Conservation (phyloP, 1,140 invertebrate species). For the Anastrepha ludens region DNA sequence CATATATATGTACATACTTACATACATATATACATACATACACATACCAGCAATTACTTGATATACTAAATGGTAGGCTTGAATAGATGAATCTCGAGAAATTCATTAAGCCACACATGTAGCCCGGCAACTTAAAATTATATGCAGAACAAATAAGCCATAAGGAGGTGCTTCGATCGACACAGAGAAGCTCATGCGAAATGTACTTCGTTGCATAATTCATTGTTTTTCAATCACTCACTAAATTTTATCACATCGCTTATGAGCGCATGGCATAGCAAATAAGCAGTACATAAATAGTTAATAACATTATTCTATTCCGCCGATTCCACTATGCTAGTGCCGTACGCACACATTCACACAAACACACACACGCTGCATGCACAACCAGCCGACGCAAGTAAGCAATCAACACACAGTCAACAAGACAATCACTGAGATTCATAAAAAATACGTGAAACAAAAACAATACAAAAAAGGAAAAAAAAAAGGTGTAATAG, state of each 20-base stretch:
- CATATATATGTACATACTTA: not conserved
- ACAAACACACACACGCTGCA: not conserved
- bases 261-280: not conserved
- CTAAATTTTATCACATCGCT: not conserved
- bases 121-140: too few relatives aligned
- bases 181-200: too few relatives aligned
- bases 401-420: constrained; percentile 28
- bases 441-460: constrained; percentile 39
- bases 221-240: not conserved
- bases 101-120: too few relatives aligned
- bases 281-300: constrained; percentile 42
- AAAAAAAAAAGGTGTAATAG: not conserved
- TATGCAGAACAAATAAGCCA: too few relatives aligned
- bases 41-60: too few relatives aligned
- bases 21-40: too few relatives aligned
- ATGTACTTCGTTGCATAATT: not conserved
- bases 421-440: constrained; percentile 19
- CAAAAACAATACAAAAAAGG: not conserved
- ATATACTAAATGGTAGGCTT: too few relatives aligned
- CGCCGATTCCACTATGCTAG: not conserved
- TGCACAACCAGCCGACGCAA: not conserved
- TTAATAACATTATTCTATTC: constrained; percentile 27
- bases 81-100: too few relatives aligned
- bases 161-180: too few relatives aligned
- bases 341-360: not conserved